Conservation (phyloP, 2,888 invertebrate genomes). For the Cheiracanthium punctorium region DNA sequence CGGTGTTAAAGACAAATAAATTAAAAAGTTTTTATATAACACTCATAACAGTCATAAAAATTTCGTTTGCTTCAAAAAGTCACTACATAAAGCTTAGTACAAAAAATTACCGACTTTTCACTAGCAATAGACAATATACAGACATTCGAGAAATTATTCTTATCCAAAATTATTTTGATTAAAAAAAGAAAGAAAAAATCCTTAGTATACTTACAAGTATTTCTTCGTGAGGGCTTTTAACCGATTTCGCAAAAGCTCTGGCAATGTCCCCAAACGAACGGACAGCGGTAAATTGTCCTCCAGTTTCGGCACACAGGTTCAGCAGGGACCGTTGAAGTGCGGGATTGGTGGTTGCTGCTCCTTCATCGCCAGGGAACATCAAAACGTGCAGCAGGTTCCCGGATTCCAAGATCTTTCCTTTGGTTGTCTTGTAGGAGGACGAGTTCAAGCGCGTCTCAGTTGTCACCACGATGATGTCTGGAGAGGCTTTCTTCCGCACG, state of each 20-base stretch:
- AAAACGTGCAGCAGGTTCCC: slow-evolving; percentile 21
- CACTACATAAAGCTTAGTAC: too few species aligned
- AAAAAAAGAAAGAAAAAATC: too few species aligned
- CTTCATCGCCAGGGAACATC: not conserved
- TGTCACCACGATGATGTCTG: slow-evolving; percentile 25
- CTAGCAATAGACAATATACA: too few species aligned
- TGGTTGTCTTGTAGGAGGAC: not conserved
- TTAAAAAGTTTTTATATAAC: too few species aligned
- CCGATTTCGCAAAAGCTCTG: slow-evolving; percentile 11
- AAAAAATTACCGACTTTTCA: too few species aligned
- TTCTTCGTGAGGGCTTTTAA: not conserved
- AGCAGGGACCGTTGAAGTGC: not conserved
- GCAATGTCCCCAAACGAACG: slow-evolving; percentile 4
- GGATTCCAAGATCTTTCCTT: not conserved
- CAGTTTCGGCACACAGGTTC: slow-evolving; percentile 9
- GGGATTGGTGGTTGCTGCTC: not conserved
- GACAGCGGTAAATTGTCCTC: slow-evolving; percentile 12
- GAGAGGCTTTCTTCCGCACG: not conserved
- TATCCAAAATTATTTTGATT: too few species aligned
- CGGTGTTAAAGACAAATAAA: too few species aligned
- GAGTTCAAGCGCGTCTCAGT: not conserved
- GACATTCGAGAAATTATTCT: too few species aligned
- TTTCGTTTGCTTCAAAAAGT: too few species aligned
- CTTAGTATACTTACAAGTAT: slow-evolving; percentile 7
- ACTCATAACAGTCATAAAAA: too few species aligned